These are phyloP conservation scores for Acyrthosiphon pisum DNA, from an alignment of 1,140 invertebrate genomes.

Conservation along the genomic window DNA sequence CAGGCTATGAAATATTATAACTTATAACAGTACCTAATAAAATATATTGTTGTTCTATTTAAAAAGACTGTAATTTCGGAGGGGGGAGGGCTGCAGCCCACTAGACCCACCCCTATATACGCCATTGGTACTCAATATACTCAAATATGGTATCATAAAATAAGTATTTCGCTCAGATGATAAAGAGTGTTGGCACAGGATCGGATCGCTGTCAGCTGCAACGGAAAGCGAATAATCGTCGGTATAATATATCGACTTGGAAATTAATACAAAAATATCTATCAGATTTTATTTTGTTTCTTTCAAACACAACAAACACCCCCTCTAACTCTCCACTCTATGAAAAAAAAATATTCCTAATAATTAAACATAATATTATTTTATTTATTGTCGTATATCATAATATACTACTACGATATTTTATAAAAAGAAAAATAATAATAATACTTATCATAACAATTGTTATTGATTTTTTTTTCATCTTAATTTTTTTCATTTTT, in stretches of 20 bases:
- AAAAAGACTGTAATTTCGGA: too few relatives aligned
- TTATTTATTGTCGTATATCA: neutral
- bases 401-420: neutral
- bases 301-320: neutral
- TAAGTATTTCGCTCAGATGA: neutral
- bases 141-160: neutral
- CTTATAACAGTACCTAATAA: too few relatives aligned
- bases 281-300: neutral
- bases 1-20: too few relatives aligned
- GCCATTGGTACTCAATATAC: neutral
- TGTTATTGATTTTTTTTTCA: neutral
- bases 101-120: too few relatives aligned
- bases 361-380: too few relatives aligned
- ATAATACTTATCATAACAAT: neutral
- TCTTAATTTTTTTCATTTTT: accelerated
- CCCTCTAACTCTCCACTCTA: accelerated
- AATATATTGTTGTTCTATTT: too few relatives aligned
- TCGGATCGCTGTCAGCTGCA: neutral
- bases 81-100: too few relatives aligned
- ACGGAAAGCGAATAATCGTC: neutral
- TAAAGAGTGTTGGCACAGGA: neutral
- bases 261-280: neutral
- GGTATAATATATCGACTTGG: neutral
- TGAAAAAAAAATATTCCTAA: too few relatives aligned
- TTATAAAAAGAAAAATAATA: neutral